Evolutionary conservation across 2,113 vertebrate genomes (phyloP), one percentile per base, ranked within the genome.

Genomic region (Clupea harengus): DNA sequence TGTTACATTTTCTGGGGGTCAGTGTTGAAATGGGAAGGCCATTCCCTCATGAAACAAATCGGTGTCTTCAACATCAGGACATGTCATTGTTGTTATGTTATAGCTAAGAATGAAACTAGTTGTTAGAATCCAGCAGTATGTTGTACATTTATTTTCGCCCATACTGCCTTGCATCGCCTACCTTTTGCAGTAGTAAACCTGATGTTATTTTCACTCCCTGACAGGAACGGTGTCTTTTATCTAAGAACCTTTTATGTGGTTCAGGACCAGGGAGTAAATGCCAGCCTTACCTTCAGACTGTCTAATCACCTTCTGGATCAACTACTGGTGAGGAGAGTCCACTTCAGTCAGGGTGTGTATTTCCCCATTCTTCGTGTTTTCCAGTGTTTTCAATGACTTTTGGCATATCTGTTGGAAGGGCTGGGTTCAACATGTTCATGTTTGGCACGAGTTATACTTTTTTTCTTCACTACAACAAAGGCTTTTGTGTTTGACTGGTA

Each of bases 251-350:
- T 47, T 28, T 85, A 84, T n/a, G 22, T 83, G 4, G 18, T 84
- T 20, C 22, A 80, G 28, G 81, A 85, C 13, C n/a, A 8, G 17
- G 28, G 13, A 8, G 0, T 6, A 28, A 44, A 50, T 8, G 2
- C 45, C 18, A 90, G 88, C 28, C 3, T 90, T 60, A 90, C 87
- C 6, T 91, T 92, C 20, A 81, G 18, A 18, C 85, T 92, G 8
- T 39, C 84, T 46, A 92, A 88, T 83, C 52, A 54, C 5, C 45
- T 32, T 15, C 32, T 87, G 2, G 52, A 85, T 4, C 89, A 90
- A 39, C 15, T 83, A 45, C 46, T 92, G 52, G 39, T 82, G 28
- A 88, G 88, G 39, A 78, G 47, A 3, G 15, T 90, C 28, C 85
- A 18, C 52, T 28, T 89, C 82, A 88, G 28, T 9, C 49, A 52